A percentile compares a stretch with the other conserved stretches of the same genome.
Conservation (phyloP, 2,888 invertebrate species). For the Sesia apiformis region DNA sequence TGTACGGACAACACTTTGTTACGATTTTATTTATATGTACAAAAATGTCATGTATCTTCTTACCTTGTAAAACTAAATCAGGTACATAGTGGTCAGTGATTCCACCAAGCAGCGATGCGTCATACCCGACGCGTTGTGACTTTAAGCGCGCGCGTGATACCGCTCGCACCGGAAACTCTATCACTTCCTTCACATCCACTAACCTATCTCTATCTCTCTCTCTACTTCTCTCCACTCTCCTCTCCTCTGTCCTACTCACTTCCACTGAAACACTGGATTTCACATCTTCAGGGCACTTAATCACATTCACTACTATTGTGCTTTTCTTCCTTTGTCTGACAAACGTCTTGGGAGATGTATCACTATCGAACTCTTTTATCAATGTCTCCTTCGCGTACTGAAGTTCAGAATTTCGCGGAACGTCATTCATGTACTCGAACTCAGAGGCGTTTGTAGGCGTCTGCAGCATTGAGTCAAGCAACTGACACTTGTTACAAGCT, state of each 20-base stretch:
- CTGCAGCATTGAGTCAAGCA: conserved; percentile 76
- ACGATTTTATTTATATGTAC: too few species aligned
- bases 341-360: conserved; percentile 53
- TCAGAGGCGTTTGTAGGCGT: conserved; percentile 88
- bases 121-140: conserved; percentile 56
- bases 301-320: conserved; percentile 55
- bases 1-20: too few species aligned
- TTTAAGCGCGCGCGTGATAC: conserved; percentile 18
- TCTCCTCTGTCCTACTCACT: conserved; percentile 13
- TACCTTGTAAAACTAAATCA: conserved; percentile 84
- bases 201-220: conserved; percentile 11
- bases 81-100: conserved; percentile 80
- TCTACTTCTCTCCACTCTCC: conserved; percentile 15
- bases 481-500: conserved; percentile 66
- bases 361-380: conserved; percentile 7
- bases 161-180: conserved; percentile 77
- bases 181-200: conserved; percentile 50
- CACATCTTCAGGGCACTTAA: conserved; percentile 1
- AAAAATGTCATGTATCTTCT: conserved; percentile 6
- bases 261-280: conserved; percentile 6
- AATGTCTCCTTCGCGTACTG: conserved; percentile 48
- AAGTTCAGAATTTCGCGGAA: conserved; percentile 50
- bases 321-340: conserved; percentile 53
- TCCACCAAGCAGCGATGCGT: conserved; percentile 76
- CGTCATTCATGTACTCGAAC: conserved; percentile 70